phyloP scores from a whole-genome alignment of 2,888 invertebrate species.

The Carabus problematicus region DNA sequence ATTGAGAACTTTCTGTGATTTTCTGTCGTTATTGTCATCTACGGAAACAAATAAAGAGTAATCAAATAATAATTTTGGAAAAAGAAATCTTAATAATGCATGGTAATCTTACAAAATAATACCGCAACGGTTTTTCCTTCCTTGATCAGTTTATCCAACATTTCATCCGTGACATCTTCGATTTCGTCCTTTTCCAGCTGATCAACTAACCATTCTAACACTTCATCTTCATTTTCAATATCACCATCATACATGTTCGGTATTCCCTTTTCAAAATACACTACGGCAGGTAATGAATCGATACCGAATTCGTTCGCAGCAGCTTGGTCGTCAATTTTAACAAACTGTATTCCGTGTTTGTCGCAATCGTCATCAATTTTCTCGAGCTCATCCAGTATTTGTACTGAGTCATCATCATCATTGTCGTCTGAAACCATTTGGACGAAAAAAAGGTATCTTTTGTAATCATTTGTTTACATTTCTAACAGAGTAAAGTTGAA shows the following conservation, averaged over 20 bases:
- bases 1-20: constrained; percentile 82
- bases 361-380: constrained; percentile 95
- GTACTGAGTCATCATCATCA: constrained; percentile 87
- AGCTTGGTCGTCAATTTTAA: constrained; percentile 86
- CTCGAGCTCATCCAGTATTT: constrained; percentile 84
- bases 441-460: constrained; percentile 7
- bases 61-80: constrained; percentile 24
- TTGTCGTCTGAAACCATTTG: constrained; percentile 77
- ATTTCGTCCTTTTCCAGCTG: constrained; percentile 93
- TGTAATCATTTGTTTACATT: constrained; percentile 26
- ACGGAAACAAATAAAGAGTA: constrained; percentile 41
- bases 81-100: constrained; percentile 13
- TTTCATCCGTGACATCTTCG: constrained; percentile 93
- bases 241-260: constrained; percentile 93
- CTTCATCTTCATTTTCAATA: constrained; percentile 86
- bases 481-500: constrained; percentile 39
- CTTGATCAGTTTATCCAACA: constrained; percentile 87
- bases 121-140: constrained; percentile 90
- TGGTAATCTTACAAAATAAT: constrained; percentile 79
- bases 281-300: constrained; percentile 80
- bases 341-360: constrained; percentile 90
- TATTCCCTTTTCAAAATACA: constrained; percentile 92
- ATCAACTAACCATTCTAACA: constrained; percentile 85
- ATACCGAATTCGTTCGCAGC: constrained; percentile 89
- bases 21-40: constrained; percentile 91